Conservation (phyloP, 2,797 vertebrate species). For the Phoeniculus purpureus region DNA sequence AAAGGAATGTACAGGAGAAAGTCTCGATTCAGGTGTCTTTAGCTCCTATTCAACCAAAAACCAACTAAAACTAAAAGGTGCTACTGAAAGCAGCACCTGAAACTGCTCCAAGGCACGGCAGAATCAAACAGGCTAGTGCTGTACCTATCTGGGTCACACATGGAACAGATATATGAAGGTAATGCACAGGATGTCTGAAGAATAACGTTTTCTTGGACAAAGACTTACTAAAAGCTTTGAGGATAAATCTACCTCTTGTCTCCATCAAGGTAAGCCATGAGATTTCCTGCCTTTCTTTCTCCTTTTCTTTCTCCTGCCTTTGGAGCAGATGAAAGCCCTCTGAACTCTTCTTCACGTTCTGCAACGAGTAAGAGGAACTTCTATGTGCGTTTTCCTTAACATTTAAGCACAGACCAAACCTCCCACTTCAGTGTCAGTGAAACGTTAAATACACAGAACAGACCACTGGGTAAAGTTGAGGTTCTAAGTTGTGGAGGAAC, state of each 20-base stretch:
- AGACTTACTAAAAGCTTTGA: not conserved
- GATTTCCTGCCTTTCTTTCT: not conserved
- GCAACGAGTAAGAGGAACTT: not conserved
- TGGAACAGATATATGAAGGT: not conserved
- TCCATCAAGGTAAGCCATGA: not conserved
- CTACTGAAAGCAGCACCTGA: not conserved
- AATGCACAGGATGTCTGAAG: not conserved
- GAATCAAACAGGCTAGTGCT: not conserved
- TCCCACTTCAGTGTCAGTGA: not conserved
- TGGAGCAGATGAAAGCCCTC: not conserved
- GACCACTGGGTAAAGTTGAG: not conserved
- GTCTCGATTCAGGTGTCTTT: not conserved
- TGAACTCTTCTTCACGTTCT: not conserved
- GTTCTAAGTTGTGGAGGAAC: not conserved
- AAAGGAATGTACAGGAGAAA: constrained; percentile 26
- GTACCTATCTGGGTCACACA: not conserved
- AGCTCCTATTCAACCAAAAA: not conserved
- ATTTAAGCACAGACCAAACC: not conserved
- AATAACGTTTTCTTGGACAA: rapidly evolving
- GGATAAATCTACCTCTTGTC: not conserved
- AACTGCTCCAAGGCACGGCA: not conserved
- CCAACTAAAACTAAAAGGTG: not conserved
- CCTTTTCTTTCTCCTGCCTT: not conserved
- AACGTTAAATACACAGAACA: not conserved
- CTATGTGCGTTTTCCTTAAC: not conserved